phyloP scores from a whole-genome alignment of 2,797 vertebrate species.

The Tauraco hartlaubi region DNA sequence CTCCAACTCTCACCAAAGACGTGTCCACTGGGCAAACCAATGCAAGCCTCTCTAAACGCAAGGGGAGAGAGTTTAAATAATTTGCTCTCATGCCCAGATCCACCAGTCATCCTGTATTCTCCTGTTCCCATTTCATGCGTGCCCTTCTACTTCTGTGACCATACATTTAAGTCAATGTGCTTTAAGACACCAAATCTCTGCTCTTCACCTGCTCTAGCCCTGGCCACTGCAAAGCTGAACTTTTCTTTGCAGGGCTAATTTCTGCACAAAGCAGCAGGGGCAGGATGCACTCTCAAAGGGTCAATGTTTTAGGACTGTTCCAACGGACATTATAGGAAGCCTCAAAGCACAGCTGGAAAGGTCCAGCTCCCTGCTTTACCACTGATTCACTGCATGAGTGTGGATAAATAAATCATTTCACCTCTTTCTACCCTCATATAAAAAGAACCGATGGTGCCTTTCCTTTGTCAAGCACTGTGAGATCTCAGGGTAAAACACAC shows the following conservation, averaged over 20 bases:
- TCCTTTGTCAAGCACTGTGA: slow-evolving; percentile 17
- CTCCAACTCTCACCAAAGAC: neutral
- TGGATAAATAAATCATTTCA: slow-evolving; percentile 55
- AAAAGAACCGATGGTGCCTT: neutral
- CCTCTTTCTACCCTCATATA: neutral
- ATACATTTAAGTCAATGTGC: neutral
- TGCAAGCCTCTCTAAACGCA: neutral
- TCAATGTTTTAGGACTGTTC: slow-evolving; percentile 3
- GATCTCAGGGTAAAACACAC: slow-evolving; percentile 17
- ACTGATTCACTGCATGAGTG: neutral
- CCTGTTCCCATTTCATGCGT: neutral
- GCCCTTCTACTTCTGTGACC: neutral
- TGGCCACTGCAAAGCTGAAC: neutral
- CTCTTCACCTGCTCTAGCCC: neutral
- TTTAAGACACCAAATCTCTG: neutral
- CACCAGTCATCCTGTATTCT: neutral
- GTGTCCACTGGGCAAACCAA: neutral
- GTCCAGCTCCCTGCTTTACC: slow-evolving; percentile 12
- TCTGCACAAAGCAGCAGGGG: neutral
- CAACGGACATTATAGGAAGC: neutral
- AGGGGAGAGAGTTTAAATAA: neutral
- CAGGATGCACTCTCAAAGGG: neutral
- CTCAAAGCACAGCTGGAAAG: slow-evolving; percentile 29
- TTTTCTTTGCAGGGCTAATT: neutral
- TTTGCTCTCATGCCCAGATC: neutral